These are phyloP conservation scores for Mola mola DNA, from an alignment of 2,113 vertebrate species.

Conservation along the genomic window DNA sequence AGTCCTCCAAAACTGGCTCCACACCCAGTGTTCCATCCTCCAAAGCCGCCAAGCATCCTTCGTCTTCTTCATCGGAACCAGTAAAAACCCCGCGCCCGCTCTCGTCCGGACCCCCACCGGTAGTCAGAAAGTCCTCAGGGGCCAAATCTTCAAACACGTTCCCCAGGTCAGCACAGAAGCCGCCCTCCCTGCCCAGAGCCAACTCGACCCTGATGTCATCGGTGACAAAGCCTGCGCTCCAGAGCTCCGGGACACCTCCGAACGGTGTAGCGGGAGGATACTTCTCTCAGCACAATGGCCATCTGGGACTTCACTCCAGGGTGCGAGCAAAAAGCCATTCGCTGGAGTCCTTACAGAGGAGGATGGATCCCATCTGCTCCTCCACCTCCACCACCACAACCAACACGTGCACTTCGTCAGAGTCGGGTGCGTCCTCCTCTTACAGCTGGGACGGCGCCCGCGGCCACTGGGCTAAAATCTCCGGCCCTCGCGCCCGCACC, in stretches of 20 bases:
- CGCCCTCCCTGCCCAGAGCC: constrained; percentile 74
- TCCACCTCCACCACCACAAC: constrained; percentile 78
- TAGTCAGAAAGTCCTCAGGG: constrained; percentile 41
- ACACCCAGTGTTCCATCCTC: constrained; percentile 28
- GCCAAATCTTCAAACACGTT: constrained; percentile 78
- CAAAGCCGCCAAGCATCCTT: constrained; percentile 38
- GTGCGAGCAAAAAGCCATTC: constrained; percentile 88
- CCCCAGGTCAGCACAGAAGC: constrained; percentile 75
- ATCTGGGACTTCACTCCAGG: constrained; percentile 54
- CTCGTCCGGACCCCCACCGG: constrained; percentile 68
- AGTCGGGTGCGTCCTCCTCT: constrained; percentile 91
- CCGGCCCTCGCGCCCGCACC: constrained; percentile 78
- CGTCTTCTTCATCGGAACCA: constrained; percentile 35
- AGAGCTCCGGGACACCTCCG: constrained; percentile 39
- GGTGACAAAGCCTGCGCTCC: constrained; percentile 59
- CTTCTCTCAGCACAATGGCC: constrained; percentile 79
- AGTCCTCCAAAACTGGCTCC: constrained; percentile 48
- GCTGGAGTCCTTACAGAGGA: constrained; percentile 89
- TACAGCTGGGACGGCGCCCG: constrained; percentile 90
- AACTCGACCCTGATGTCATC: constrained; percentile 68
- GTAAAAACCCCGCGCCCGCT: constrained; percentile 25
- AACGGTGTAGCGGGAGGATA: constrained; percentile 62
- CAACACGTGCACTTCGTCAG: constrained; percentile 90
- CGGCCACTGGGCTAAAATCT: constrained; percentile 81
- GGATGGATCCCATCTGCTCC: constrained; percentile 79